Base-by-base conservation (phyloP, 1,140 invertebrate genomes). In the Medauroidea extradentata region DNA sequence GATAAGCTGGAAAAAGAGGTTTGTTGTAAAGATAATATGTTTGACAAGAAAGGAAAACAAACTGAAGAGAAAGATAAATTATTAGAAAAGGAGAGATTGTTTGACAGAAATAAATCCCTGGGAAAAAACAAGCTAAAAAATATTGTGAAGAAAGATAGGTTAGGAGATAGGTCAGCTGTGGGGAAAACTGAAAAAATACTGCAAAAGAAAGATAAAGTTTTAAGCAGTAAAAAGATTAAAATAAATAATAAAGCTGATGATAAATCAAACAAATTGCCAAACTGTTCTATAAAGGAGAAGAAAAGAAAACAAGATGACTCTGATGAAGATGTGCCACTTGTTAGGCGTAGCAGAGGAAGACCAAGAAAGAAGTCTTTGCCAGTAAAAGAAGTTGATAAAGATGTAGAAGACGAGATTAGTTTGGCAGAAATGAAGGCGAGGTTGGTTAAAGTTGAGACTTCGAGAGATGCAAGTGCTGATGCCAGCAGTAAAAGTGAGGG, bases 291-390 rank as follows among this genome's bases (percentile, higher is more conserved):
- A 29, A 29, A 53, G 14, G 44, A 41, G 19, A 49, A 59, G 51
- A 42, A 41, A 55, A 43, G 23, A 43, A 52, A 63, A 50, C 25
- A 54, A 54, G 48, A 65, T 9, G 73, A 74, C 54, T 72, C 73
- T 3, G 75, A 76, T 19, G 75, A 77, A 38, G 61, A 62, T 49
- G 41, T 71, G 5, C 75, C 74, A 4, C 46, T 76, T 25, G 75
- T 73, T 43, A 70, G 71, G 52, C 65, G 72, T 24, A 34, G 29
- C 29, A 42, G 46, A 4, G 62, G 62, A 8, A 67, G 57, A 14
- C 70, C 49, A 53, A 38, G 34, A 11, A 19, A n/a, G 71, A 72
- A 44, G 65, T 64, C 29, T 34, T 34, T 34, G 11, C 29, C 29
- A 34, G 29, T 7, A 34, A 34, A 34, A 34, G 29, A 34, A 34